These are phyloP conservation scores for Dione vanillae DNA, from an alignment of 2,888 invertebrate species.

Conservation along the genomic window DNA sequence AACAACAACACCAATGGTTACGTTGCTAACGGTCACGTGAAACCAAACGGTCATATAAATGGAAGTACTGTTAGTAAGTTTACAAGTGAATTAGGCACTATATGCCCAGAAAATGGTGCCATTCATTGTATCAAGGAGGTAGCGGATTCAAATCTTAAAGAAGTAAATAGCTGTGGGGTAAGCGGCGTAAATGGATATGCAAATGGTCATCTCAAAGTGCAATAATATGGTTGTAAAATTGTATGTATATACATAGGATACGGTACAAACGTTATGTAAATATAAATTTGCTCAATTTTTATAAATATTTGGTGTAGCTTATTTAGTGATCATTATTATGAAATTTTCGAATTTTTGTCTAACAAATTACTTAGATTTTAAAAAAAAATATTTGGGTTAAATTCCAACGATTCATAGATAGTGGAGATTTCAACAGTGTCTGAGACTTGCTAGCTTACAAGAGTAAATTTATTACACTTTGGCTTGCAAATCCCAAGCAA, in stretches of 20 bases:
- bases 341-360: too few relatives aligned
- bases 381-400: too few relatives aligned
- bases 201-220: conserved; percentile 67
- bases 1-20: conserved; percentile 57
- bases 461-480: too few relatives aligned
- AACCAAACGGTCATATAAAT: conserved; percentile 52
- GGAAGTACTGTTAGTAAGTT: conserved; percentile 48
- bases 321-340: too few relatives aligned
- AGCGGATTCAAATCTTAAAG: neutral
- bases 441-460: too few relatives aligned
- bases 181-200: conserved; percentile 58
- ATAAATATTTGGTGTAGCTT: too few relatives aligned
- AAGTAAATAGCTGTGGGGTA: conserved; percentile 15
- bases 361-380: too few relatives aligned
- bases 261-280: conserved; percentile 38
- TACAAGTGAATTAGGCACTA: conserved; percentile 3
- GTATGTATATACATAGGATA: conserved; percentile 35
- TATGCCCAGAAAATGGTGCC: neutral
- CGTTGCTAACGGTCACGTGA: conserved; percentile 47
- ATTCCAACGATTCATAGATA: too few relatives aligned
- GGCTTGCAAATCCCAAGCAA: too few relatives aligned
- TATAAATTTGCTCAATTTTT: conserved; percentile 28
- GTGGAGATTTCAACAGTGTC: too few relatives aligned
- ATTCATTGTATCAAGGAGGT: neutral
- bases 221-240: conserved; percentile 58